Conservation (phyloP, 1,140 invertebrate genomes). For the Olivierus martensii region DNA sequence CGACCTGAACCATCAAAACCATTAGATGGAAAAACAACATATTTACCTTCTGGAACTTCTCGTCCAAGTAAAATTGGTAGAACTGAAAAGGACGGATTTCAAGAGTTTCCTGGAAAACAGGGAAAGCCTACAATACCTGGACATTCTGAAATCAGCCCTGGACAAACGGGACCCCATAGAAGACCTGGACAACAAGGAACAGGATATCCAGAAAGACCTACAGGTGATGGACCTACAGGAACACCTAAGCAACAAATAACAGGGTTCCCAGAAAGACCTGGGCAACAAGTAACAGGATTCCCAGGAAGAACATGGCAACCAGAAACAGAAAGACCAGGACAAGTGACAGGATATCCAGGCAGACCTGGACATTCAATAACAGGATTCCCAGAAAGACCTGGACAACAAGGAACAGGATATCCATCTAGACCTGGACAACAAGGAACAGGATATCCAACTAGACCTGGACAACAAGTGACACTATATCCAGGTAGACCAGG, state of each 20-base stretch:
- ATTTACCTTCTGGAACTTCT: too few species aligned
- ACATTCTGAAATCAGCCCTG: too few species aligned
- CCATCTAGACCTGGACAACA: not conserved
- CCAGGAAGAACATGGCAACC: not conserved
- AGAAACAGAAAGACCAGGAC: not conserved
- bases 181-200: too few species aligned
- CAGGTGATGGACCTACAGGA: too few species aligned
- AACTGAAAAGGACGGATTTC: too few species aligned
- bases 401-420: slow-evolving; percentile 1
- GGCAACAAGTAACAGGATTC: not conserved
- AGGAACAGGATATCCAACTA: not conserved
- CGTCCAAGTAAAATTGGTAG: too few species aligned
- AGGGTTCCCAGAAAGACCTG: not conserved
- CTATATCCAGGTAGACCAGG: slow-evolving; percentile 1
- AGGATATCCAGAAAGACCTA: too few species aligned
- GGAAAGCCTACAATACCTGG: too few species aligned
- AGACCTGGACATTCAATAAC: not conserved
- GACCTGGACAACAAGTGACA: not conserved
- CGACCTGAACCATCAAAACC: too few species aligned
- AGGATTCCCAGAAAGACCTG: not conserved
- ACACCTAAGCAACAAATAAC: not conserved
- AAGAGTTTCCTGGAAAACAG: too few species aligned
- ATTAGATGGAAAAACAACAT: too few species aligned
- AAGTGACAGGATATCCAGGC: not conserved
- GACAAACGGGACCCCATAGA: too few species aligned